phyloP scores from a whole-genome alignment of 2,888 invertebrate species.

The Pyralis farinalis region DNA sequence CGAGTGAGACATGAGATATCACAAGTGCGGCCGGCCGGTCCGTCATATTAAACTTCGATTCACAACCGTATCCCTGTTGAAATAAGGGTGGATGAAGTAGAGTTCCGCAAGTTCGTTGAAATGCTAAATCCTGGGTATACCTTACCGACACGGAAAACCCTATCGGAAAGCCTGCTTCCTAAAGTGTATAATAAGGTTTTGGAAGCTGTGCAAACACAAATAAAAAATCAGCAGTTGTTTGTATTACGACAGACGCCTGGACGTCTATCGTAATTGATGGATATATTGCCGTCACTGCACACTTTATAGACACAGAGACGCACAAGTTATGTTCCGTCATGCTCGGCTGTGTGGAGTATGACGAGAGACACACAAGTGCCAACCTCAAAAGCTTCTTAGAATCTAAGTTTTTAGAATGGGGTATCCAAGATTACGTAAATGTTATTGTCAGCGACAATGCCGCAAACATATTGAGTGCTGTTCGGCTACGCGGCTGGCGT shows the following conservation, averaged over 20 bases:
- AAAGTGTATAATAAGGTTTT: slow-evolving; percentile 13
- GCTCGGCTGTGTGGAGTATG: slow-evolving; percentile 13
- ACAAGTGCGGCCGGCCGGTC: no score
- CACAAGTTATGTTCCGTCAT: slow-evolving; percentile 12
- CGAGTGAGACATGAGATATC: no score
- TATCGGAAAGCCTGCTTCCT: slow-evolving; percentile 10
- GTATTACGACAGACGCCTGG: slow-evolving; percentile 23
- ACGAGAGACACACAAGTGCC: slow-evolving; percentile 11
- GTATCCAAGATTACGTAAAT: slow-evolving; percentile 8
- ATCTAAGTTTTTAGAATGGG: slow-evolving; percentile 11
- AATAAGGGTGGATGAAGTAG: no score
- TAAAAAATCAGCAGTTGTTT: slow-evolving; percentile 18
- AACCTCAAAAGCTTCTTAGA: slow-evolving; percentile 11
- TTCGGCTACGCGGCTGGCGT: slow-evolving; percentile 16
- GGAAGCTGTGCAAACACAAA: slow-evolving; percentile 8
- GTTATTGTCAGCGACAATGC: slow-evolving; percentile 17
- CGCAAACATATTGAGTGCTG: slow-evolving; percentile 11
- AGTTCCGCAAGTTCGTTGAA: no score
- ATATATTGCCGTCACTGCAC: slow-evolving; percentile 20
- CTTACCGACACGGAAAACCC: no score
- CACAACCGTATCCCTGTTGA: no score
- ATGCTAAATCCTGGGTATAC: no score
- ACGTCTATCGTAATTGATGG: slow-evolving; percentile 14
- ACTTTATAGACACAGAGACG: slow-evolving; percentile 13
- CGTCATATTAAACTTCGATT: no score